Percentiles rank a stretch among this genome's conserved stretches.
These are phyloP conservation scores for Podarcis muralis DNA, from an alignment of 2,113 vertebrate species.

Conservation along the genomic window DNA sequence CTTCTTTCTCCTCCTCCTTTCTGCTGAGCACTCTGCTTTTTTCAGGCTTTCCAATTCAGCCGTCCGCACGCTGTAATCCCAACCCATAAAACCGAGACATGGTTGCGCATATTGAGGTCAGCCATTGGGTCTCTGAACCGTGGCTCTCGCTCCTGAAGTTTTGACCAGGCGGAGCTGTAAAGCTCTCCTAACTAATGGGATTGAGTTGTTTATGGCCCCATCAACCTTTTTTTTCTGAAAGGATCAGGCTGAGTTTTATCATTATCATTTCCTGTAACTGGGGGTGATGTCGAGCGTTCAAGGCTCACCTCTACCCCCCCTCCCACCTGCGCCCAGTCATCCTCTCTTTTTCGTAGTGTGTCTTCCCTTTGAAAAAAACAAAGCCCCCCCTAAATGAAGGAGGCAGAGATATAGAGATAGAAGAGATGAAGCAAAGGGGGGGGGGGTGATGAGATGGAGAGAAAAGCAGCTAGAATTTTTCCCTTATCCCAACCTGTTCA, in stretches of 20 bases:
- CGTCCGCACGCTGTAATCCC: not conserved
- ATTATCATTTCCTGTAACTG: not conserved
- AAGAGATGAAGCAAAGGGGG: not conserved
- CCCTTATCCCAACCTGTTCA: too few species aligned
- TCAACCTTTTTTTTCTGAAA: not conserved
- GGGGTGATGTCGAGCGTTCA: not conserved
- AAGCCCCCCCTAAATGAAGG: not conserved
- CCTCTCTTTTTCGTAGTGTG: not conserved
- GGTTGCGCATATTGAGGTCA: constrained; percentile 5
- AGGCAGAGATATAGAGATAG: too few species aligned
- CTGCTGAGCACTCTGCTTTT: not conserved
- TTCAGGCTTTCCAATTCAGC: not conserved
- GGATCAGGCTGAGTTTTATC: not conserved
- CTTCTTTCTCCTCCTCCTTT: too few species aligned
- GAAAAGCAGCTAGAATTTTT: not conserved
- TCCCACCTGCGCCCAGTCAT: too few species aligned
- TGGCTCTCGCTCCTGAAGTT: not conserved
- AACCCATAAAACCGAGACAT: not conserved
- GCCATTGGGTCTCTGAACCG: not conserved
- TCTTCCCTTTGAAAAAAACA: not conserved
- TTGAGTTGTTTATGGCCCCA: constrained; percentile 12
- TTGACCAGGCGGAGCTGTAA: not conserved
- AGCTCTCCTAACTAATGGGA: not conserved
- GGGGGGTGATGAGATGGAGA: not conserved
- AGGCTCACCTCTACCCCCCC: not conserved